Percentiles rank a stretch among this genome's conserved stretches.
Conservation (phyloP, 2,797 vertebrate species). For the Gymnopithys bicolor region DNA sequence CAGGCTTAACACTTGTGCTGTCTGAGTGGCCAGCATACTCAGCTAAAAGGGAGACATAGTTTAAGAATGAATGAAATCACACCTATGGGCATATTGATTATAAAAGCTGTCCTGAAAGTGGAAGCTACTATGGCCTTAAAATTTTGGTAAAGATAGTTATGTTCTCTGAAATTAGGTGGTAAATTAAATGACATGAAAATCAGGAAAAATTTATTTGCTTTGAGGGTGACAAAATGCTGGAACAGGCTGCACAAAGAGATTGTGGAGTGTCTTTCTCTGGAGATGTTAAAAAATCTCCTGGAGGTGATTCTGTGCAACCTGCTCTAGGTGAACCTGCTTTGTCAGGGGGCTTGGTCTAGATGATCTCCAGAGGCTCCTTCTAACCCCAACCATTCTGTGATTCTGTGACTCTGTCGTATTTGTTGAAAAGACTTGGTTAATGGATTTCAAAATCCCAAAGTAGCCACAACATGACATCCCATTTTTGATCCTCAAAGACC, state of each 20-base stretch:
- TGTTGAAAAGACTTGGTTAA: not conserved
- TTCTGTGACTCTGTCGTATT: not conserved
- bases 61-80: not conserved
- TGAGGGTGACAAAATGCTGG: not conserved
- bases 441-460: not conserved
- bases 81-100: not conserved
- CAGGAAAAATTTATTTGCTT: not conserved
- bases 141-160: not conserved
- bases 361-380: not conserved
- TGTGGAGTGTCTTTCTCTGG: not conserved
- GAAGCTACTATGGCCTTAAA: not conserved
- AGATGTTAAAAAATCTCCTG: not conserved
- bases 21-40: not conserved
- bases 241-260: not conserved
- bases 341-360: not conserved
- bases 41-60: not conserved
- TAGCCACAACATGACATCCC: not conserved
- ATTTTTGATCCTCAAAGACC: not conserved
- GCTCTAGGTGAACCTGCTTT: not conserved
- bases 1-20: not conserved
- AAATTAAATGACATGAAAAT: not conserved
- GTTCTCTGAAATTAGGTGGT: not conserved
- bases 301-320: not conserved
- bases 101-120: not conserved
- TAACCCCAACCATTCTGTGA: not conserved